Percentiles rank a stretch among this genome's conserved stretches.
Conservation (phyloP, 2,888 invertebrate species). For the Andricus quercusramuli region DNA sequence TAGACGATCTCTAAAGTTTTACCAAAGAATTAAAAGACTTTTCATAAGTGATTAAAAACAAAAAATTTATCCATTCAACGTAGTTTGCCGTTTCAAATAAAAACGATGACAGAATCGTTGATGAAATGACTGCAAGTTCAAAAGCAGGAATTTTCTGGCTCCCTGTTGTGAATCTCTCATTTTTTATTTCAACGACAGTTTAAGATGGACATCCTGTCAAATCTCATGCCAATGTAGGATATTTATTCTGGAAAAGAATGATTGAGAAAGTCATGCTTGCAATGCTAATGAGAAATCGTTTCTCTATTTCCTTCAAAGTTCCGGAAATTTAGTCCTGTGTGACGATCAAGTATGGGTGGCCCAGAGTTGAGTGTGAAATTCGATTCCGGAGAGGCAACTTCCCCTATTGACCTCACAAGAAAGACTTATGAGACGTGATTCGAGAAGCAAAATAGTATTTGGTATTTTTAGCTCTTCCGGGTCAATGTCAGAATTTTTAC, state of each 20-base stretch:
- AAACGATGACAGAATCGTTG: too few species aligned
- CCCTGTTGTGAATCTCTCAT: neutral
- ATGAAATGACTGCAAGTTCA: neutral
- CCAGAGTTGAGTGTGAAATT: slow-evolving; percentile 13
- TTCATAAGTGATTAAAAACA: too few species aligned
- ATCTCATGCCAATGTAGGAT: neutral
- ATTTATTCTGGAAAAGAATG: neutral
- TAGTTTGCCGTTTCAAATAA: neutral
- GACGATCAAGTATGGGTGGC: neutral
- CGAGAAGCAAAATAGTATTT: slow-evolving; percentile 23
- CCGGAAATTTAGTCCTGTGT: neutral
- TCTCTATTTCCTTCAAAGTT: neutral
- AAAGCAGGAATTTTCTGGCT: neutral
- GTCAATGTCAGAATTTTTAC: slow-evolving; percentile 33
- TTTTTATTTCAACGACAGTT: neutral
- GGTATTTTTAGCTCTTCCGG: slow-evolving; percentile 50
- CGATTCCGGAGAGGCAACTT: slow-evolving; percentile 41
- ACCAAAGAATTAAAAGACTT: too few species aligned
- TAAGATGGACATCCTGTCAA: neutral
- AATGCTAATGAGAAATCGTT: slow-evolving; percentile 4
- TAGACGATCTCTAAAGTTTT: too few species aligned
- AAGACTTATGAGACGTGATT: slow-evolving; percentile 51
- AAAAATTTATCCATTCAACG: neutral
- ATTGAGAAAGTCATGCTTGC: neutral
- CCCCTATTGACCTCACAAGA: slow-evolving; percentile 43